A percentile compares a stretch with the other conserved stretches of the same genome.
These are phyloP conservation scores for Drosophila peninsularis DNA, from an alignment of 2,888 invertebrate genomes.

Conservation along the genomic window DNA sequence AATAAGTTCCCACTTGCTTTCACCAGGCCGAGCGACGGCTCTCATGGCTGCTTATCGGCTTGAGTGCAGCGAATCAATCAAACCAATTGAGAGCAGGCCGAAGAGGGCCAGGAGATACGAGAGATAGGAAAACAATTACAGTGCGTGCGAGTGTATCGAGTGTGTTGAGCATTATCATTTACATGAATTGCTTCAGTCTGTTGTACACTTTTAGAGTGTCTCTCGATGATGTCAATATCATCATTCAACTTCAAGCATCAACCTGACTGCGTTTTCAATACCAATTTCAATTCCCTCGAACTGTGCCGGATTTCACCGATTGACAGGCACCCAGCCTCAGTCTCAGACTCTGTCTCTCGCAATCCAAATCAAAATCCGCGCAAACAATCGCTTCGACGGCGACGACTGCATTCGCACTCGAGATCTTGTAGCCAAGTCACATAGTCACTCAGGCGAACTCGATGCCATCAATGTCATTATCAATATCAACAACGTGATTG, in stretches of 20 bases:
- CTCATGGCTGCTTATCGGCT: constrained; percentile 53
- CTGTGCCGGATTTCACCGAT: constrained; percentile 72
- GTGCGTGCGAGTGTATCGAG: constrained; percentile 23
- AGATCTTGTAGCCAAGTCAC: constrained; percentile 56
- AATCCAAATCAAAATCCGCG: constrained; percentile 71
- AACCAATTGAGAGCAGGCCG: constrained; percentile 38
- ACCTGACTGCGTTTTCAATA: constrained; percentile 37
- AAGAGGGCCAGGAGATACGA: constrained; percentile 16
- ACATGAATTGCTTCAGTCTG: constrained; percentile 47
- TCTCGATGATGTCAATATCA: constrained; percentile 82
- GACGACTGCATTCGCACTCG: constrained; percentile 71
- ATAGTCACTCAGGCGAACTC: constrained; percentile 76
- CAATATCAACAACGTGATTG: constrained; percentile 83
- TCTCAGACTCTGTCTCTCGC: neutral
- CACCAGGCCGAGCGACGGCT: constrained; percentile 34
- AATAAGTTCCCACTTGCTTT: constrained; percentile 61
- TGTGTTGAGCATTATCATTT: constrained; percentile 62
- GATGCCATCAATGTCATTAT: constrained; percentile 82
- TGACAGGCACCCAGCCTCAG: constrained; percentile 59
- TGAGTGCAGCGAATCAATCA: constrained; percentile 76
- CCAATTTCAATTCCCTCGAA: constrained; percentile 70
- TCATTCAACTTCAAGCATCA: constrained; percentile 62
- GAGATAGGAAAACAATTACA: constrained; percentile 45
- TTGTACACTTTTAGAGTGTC: constrained; percentile 74
- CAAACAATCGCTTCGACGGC: constrained; percentile 64